Evolutionary conservation across 2,888 invertebrate species (phyloP), one percentile per base, ranked within the genome.

Genomic region (Heliconius cydno): DNA sequence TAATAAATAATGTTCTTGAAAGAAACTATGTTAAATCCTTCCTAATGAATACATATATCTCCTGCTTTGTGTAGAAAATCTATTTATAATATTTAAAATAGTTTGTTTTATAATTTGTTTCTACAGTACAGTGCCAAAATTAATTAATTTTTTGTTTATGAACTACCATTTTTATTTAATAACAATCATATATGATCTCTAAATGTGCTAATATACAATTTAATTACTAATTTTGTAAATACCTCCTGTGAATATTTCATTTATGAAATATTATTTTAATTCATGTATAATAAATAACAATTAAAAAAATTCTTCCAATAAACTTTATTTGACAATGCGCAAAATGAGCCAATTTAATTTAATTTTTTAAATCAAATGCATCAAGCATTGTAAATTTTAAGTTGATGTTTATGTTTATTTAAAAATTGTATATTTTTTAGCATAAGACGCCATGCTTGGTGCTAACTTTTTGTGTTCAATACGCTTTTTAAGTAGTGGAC

Each of bases 391-490:
- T 46, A 52, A 25, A 38, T 57, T 78, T 22, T 67, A 28, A 57
- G 25, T 79, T 76, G 28, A 30, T 68, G 22, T 60, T 77, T 60
- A 72, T 66, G n/a, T 73, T 66, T 67, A 79, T 34, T 52, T n/a
- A 68, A 30, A 57, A 60, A 41, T 74, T 30, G 57, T 25, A 74
- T 25, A 66, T 57, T 79, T 67, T 6, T 76, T 60, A 28, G 28
- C 38, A 67, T 71, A 41, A 68, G 65, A 66, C 75, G 67, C 72
- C 63, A 66, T 38, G 79, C 66, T 89, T 89, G 91, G 91, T 92
- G 91, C 90, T 91, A 88, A 76, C 85, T 84, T 84, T 89, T 90
- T 90, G 90, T 90, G 89, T 92, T 92, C 87, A 87, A 85, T 87
- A 80, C 83, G 84, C 86, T 86, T 86, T 82, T 85, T 84, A 79